Percentiles rank a stretch among this genome's conserved stretches.
Conservation (phyloP, 2,888 invertebrate genomes). For the Pherbina coryleti region DNA sequence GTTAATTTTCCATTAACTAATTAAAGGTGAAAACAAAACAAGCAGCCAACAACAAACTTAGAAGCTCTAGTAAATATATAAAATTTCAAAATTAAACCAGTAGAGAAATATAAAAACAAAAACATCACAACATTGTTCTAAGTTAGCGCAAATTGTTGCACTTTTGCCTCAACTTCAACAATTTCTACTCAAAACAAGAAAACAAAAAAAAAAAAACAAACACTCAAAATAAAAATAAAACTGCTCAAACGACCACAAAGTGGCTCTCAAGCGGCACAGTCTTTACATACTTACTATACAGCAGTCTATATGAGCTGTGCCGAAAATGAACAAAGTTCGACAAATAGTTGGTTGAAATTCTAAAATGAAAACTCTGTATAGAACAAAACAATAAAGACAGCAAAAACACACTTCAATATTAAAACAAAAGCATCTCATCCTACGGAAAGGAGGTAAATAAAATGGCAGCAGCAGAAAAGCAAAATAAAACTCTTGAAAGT, state of each 20-base stretch:
- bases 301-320: too few relatives aligned
- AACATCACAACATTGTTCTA: background rate
- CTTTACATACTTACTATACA: too few relatives aligned
- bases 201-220: background rate
- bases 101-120: background rate
- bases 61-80: slow-evolving; percentile 4
- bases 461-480: too few relatives aligned
- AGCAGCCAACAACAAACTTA: background rate
- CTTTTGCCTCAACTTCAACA: background rate
- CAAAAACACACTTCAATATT: background rate
- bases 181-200: background rate
- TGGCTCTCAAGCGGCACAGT: too few relatives aligned
- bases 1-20: slow-evolving; percentile 32
- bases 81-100: background rate
- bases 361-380: slow-evolving; percentile 58
- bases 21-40: slow-evolving; percentile 27
- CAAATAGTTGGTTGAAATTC: slow-evolving; percentile 43
- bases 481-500: too few relatives aligned
- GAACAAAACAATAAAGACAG: slow-evolving; percentile 48
- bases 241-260: background rate
- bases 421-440: too few relatives aligned
- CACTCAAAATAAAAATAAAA: background rate
- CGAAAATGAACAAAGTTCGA: slow-evolving; percentile 49
- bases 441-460: too few relatives aligned
- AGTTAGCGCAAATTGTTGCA: background rate